Evolutionary conservation across 2,797 vertebrate genomes (phyloP), one percentile per base, ranked within the genome.

Genomic region (Macroramphosus scolopax): DNA sequence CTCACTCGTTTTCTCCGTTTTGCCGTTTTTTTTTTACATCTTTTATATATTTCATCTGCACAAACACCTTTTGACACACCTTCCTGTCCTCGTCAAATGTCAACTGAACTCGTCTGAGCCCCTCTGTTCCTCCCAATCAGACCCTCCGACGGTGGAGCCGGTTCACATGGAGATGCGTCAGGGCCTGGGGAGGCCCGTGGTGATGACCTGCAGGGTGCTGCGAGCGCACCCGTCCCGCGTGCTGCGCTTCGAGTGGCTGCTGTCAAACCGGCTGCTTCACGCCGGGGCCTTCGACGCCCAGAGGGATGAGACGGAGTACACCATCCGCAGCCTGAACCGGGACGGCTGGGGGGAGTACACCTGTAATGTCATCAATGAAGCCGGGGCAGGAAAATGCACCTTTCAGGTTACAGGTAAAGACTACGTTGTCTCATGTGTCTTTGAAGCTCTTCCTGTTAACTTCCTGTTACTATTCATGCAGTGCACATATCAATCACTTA

Each of bases 351-450:
- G 96, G 13, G 74, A 94, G 75, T 99, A 99, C 86, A 97, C 93
- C 57, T 99, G 96, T 57, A 96, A 95, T 35, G 90, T 99, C 81
- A 94, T 94, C 71, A 99, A 99, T 4, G 96, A 99, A 75, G 97
- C 95, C 0, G 97, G 97, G 1, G 90, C 93, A 0, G 96, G 96
- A 2, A 89, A 93, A 61, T 99, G 97, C 89, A 95, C 93, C 71
- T 98, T 98, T 81, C 92, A 94, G 1, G 92, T 98, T 14, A 98
- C 95, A 83, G 96, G 96, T 98, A 84, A 77, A 45, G n/a, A 41
- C 2, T 18, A 29, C 13, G 1, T 17, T 4, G n/a, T 32, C 31
- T 29, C 43, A 15, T 49, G 26, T 26, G 35, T 35, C 25, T 4
- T 16, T 34, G 2, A 13, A 17, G 2, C 5, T 11, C 11, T 29